Percentiles rank a stretch among this genome's conserved stretches.
Evolutionary conservation across 2,797 vertebrate genomes (phyloP).

Genomic region (Balearica regulorum): DNA sequence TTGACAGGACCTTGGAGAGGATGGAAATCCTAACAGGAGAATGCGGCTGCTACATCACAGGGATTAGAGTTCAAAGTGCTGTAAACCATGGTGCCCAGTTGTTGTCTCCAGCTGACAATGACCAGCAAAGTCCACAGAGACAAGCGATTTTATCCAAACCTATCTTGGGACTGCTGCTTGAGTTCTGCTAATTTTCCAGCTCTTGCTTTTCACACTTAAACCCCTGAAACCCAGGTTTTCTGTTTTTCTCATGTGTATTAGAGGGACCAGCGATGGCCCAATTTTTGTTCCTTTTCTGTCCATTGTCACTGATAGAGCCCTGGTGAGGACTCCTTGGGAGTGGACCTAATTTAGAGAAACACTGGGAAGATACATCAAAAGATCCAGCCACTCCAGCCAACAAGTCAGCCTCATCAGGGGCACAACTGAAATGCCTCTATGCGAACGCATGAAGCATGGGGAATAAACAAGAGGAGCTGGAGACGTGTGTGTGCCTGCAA

Average conservation of each 20-base stretch:
- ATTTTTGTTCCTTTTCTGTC: not conserved
- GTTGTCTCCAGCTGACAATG: slow-evolving; percentile 30
- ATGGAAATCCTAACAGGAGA: not conserved
- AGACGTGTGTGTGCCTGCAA: too few relatives aligned
- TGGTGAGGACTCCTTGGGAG: not conserved
- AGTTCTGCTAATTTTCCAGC: not conserved
- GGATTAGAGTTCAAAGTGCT: slow-evolving; percentile 52
- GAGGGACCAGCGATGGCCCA: not conserved
- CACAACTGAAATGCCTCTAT: too few relatives aligned
- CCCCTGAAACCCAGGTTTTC: not conserved
- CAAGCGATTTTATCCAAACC: not conserved
- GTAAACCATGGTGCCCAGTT: not conserved
- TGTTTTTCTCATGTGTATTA: not conserved
- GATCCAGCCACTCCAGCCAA: too few relatives aligned
- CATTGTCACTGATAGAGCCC: not conserved
- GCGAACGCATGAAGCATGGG: too few relatives aligned
- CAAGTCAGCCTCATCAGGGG: too few relatives aligned
- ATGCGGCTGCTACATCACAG: rapidly evolving
- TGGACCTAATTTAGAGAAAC: not conserved
- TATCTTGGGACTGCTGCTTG: not conserved
- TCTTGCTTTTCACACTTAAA: not conserved
- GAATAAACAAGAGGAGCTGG: too few relatives aligned
- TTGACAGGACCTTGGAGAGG: slow-evolving; percentile 16
- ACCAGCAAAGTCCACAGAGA: slow-evolving; percentile 9
- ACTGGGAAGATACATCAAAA: too few relatives aligned